Base-by-base conservation (phyloP, 2,797 vertebrate species). In the Mus spretus region DNA sequence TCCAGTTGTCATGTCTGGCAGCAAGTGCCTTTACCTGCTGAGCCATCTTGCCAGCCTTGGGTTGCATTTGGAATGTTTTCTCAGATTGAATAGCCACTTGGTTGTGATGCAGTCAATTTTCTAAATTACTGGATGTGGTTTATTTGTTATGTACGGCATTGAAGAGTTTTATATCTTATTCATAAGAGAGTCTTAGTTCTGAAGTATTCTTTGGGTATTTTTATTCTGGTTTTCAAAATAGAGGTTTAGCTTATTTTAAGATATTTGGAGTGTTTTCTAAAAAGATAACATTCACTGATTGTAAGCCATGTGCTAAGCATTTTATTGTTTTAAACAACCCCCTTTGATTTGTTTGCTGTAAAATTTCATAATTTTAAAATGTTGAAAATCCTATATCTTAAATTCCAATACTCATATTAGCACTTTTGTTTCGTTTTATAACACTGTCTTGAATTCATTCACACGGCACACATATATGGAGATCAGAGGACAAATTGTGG, bases 341-440 rank as follows among this genome's bases (percentile, higher is more conserved):
- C 10, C 15, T 92, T 88, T 93, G 40, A 50, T 84, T 91, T 79
- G 28, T 67, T 91, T 90, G 14, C 13, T 85, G 34, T 78, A 65
- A 20, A 57, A 59, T 91, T 94, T 86, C 80, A 11, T 83, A 79
- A 86, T 50, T 94, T 94, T 47, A 82, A 90, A 70, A 89, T 85
- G 40, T 4, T 67, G 22, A 95, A 65, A 88, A 77, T 40, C 20
- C n/a, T 93, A 47, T 31, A 20, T 94, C 7, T 85, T 14, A 65
- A 59, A 53, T 94, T 96, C 19, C 6, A 81, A 15, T 78, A 72
- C 81, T 90, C 93, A 53, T 59, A 53, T 14, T 44, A 78, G 53
- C 6, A 57, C 70, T 57, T 44, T 63, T 91, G 47, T 47, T 47
- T 47, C 4, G 47, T 90, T 28, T 78, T 75, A 70, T 53, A 28